These are phyloP conservation scores for Sus cebifrons DNA, from an alignment of 2,797 vertebrate species.

Conservation along the genomic window DNA sequence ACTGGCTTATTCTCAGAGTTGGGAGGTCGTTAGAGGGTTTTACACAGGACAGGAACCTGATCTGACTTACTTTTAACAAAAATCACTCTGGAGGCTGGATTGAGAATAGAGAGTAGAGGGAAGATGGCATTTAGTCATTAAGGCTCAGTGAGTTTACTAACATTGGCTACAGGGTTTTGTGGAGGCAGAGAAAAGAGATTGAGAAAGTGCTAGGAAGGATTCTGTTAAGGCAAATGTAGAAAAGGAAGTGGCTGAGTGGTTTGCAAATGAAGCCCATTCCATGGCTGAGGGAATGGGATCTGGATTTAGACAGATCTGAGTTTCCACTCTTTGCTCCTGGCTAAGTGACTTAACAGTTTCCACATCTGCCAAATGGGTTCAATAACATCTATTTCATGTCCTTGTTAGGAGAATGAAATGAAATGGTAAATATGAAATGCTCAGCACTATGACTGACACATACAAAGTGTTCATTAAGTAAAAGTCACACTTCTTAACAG, in stretches of 20 bases:
- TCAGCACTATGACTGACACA: not conserved
- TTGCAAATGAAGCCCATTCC: not conserved
- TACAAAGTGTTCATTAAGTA: not conserved
- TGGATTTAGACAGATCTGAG: not conserved
- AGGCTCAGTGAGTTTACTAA: not conserved
- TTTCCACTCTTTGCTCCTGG: not conserved
- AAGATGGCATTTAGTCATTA: not conserved
- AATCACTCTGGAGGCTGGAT: not conserved
- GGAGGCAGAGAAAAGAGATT: not conserved
- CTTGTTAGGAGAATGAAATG: not conserved
- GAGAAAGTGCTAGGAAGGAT: not conserved
- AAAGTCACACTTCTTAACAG: not conserved
- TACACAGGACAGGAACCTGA: not conserved
- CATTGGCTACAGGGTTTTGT: not conserved
- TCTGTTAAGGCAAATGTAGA: not conserved
- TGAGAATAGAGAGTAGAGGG: not conserved
- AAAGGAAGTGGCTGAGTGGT: not conserved
- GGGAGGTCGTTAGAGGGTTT: not conserved
- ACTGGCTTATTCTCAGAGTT: not conserved
- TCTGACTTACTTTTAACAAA: not conserved
- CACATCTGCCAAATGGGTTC: not conserved
- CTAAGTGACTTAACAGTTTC: slow-evolving; percentile 5
- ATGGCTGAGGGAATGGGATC: not conserved
- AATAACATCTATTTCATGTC: not conserved
- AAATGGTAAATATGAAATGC: not conserved